Base-by-base conservation (phyloP, 1,140 invertebrate species). In the Grapholita molesta region DNA sequence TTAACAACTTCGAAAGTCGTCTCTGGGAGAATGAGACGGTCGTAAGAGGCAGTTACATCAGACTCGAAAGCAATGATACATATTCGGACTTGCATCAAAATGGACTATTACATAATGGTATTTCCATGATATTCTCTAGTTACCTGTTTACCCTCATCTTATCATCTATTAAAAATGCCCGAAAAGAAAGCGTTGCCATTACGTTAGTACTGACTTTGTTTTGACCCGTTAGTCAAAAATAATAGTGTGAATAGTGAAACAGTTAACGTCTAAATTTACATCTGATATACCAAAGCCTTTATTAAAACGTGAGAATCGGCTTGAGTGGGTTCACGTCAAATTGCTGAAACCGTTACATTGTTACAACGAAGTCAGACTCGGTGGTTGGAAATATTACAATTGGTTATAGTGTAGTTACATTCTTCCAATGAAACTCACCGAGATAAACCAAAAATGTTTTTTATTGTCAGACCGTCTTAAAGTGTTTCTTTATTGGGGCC, bases 251-350 rank as follows among this genome's bases (percentile, higher is more conserved):
- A 61, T 4, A 32, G 24, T 61, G 12, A 61, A 61, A 61, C 55
- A 32, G 55, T 61, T 61, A 61, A 61, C 55, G 24, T 61, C 25
- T 61, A 61, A 61, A 61, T 30, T 30, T 61, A 61, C 55, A 61
- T 61, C 55, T 25, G 55, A 25, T 25, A 28, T 28, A 61, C 24
- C 6, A 32, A 61, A 25, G 55, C 32, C 30, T 61, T 61, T 61
- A 61, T 69, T 65, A 69, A 69, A 65, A 69, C 68, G 61, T 69
- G 68, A 69, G 61, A 65, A 69, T 25, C 33, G 42, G 30, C 11
- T 1, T 32, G 55, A 61, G n/a, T 61, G n/a, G 15, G 55, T 61
- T 61, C 55, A 61, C 64, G 38, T 64, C 61, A 69, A 69, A 69
- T 69, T 65, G 57, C 68, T 24, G 21, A 12, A 24, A 65, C 68